Conservation (phyloP, 2,113 vertebrate species). For the Ginglymostoma cirratum region DNA sequence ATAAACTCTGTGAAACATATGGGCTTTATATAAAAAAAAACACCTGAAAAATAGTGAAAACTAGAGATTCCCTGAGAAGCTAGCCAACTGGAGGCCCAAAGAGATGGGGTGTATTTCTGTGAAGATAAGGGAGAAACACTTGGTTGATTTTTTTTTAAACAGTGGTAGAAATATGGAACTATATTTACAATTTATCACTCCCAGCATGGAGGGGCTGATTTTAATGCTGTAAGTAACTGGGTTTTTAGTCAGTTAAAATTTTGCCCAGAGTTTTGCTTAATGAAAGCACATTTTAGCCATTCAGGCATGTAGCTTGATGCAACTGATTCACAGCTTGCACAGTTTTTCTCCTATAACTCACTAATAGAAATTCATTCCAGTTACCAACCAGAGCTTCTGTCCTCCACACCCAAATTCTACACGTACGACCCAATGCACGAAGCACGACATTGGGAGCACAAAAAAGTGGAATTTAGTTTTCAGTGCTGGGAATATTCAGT, state of each 20-base stretch:
- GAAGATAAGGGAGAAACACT: neutral
- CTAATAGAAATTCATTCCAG: neutral
- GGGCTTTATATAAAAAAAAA: neutral
- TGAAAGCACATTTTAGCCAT: neutral
- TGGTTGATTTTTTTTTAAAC: neutral
- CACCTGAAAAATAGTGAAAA: neutral
- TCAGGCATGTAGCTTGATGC: neutral
- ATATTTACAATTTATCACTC: neutral
- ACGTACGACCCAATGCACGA: neutral
- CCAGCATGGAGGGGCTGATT: neutral
- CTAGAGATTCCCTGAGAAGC: constrained; percentile 26
- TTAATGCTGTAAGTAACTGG: neutral
- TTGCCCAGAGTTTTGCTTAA: neutral
- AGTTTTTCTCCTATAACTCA: neutral
- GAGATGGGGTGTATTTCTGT: neutral
- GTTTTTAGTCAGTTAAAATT: neutral
- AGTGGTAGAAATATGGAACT: neutral
- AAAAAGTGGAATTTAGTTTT: neutral
- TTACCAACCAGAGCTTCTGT: neutral
- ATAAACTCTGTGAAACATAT: neutral
- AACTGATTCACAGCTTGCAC: neutral
- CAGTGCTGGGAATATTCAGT: neutral
- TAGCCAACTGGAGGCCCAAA: constrained; percentile 11
- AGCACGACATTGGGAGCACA: neutral
- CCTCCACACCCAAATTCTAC: neutral